Evolutionary conservation across 2,797 vertebrate genomes (phyloP).

Genomic region (Otus scops): DNA sequence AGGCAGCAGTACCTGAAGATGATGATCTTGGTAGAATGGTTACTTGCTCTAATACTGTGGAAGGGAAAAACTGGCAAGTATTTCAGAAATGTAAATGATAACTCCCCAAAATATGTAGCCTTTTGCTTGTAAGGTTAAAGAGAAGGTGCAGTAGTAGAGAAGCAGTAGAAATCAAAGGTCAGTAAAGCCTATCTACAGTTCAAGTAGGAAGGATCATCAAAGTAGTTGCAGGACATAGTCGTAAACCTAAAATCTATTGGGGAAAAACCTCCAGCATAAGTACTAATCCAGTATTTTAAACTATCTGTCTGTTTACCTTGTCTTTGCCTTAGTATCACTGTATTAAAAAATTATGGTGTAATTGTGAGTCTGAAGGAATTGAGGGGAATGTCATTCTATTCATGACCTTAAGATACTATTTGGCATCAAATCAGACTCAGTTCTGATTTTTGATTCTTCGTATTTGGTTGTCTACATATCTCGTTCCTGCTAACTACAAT

Average conservation of each 20-base stretch:
- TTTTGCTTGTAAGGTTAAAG: background rate
- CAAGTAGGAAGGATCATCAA: background rate
- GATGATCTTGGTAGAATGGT: background rate
- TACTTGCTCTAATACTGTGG: background rate
- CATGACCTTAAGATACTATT: background rate
- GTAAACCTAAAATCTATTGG: background rate
- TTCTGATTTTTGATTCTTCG: background rate
- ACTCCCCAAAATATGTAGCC: background rate
- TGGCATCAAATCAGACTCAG: background rate
- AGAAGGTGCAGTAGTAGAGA: background rate
- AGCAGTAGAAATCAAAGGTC: background rate
- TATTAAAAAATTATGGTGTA: background rate
- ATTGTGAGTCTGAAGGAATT: background rate
- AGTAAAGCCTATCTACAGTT: background rate
- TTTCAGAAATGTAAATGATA: background rate
- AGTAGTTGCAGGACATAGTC: background rate
- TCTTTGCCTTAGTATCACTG: background rate
- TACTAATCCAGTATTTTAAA: background rate
- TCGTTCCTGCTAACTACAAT: background rate
- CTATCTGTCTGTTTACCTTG: background rate
- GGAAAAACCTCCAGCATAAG: rapidly evolving
- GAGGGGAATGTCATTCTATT: background rate
- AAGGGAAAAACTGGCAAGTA: background rate
- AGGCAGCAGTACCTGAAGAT: background rate
- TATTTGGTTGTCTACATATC: background rate